phyloP scores from a whole-genome alignment of 2,797 vertebrate genomes.

The Avahi laniger region DNA sequence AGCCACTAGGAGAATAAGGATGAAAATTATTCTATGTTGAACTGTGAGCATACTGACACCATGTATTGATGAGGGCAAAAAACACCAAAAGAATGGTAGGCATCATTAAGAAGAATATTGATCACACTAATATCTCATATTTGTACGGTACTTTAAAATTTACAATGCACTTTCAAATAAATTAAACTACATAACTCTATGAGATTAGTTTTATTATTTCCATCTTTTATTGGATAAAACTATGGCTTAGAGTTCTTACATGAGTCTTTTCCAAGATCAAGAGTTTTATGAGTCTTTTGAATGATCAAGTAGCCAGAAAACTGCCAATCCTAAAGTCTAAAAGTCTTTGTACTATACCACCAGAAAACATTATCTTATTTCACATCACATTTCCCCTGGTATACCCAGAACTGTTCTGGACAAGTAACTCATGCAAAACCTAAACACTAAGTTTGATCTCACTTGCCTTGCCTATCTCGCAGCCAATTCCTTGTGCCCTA shows the following conservation, averaged over 20 bases:
- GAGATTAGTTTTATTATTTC: neutral
- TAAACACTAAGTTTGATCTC: neutral
- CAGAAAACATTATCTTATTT: neutral
- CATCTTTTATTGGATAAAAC: neutral
- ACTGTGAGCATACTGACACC: neutral
- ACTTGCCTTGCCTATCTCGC: neutral
- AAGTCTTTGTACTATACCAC: neutral
- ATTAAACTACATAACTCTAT: neutral
- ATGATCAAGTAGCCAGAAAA: neutral
- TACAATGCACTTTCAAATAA: neutral
- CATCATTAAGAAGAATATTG: neutral
- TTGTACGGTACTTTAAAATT: neutral
- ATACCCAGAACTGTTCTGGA: neutral
- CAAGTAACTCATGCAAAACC: neutral
- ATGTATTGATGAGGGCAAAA: neutral
- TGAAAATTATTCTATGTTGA: neutral
- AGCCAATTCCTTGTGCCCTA: neutral
- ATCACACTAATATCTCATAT: neutral
- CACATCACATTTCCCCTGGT: neutral
- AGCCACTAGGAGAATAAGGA: neutral
- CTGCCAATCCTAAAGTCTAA: neutral
- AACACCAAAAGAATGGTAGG: neutral
- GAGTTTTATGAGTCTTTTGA: neutral
- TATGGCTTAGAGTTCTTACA: neutral
- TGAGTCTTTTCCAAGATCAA: constrained; percentile 1